Percentiles rank a stretch among this genome's conserved stretches.
Evolutionary conservation across 2,888 invertebrate species (phyloP).

Genomic region (Pterostichus niger): DNA sequence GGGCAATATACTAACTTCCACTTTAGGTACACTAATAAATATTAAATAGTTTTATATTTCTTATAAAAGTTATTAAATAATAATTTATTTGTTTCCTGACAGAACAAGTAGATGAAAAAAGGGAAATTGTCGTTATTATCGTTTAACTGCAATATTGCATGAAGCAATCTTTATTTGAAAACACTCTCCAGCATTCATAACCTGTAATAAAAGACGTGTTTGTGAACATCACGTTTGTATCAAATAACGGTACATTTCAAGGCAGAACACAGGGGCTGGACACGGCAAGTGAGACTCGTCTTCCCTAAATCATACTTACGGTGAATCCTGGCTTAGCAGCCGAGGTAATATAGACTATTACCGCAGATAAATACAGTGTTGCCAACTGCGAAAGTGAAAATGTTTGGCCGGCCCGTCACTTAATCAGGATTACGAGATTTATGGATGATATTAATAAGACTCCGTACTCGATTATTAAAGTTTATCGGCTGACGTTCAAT

Average conservation of each 20-base stretch:
- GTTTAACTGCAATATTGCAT: not conserved
- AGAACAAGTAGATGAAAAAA: too few species aligned
- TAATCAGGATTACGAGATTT: slow-evolving; percentile 66
- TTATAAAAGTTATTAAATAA: too few species aligned
- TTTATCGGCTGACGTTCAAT: slow-evolving; percentile 58
- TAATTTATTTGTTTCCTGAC: too few species aligned
- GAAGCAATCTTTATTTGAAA: not conserved
- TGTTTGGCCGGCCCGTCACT: slow-evolving; percentile 64
- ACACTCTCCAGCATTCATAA: not conserved
- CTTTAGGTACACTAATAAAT: too few species aligned
- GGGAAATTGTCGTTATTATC: too few species aligned
- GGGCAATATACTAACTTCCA: too few species aligned
- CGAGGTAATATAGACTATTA: slow-evolving; percentile 63
- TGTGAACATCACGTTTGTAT: slow-evolving; percentile 4
- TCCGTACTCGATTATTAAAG: slow-evolving; percentile 63
- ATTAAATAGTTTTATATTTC: too few species aligned
- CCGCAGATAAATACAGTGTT: slow-evolving; percentile 55
- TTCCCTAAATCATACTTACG: slow-evolving; percentile 63
- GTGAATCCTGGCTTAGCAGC: slow-evolving; percentile 51
- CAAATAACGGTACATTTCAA: slow-evolving; percentile 1
- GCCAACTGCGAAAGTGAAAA: slow-evolving; percentile 63
- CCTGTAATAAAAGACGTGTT: slow-evolving; percentile 5
- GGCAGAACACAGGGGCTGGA: not conserved
- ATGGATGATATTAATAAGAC: slow-evolving; percentile 65
- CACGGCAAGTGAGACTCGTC: slow-evolving; percentile 11